Base-by-base conservation (phyloP, 2,888 invertebrate species). In the Drosophila neotestacea region DNA sequence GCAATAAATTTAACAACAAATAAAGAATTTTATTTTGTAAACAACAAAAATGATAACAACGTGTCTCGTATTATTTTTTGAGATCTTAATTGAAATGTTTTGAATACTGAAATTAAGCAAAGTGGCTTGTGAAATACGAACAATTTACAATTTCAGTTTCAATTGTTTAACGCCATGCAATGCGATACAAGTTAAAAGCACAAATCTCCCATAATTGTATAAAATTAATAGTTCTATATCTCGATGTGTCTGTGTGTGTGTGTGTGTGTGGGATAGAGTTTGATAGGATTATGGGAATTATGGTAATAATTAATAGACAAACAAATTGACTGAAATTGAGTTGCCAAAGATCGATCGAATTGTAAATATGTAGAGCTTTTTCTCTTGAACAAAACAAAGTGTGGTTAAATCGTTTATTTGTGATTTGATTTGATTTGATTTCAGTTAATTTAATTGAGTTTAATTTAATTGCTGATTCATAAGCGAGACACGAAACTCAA, bases 171-270 rank as follows among this genome's bases (percentile, higher is more conserved):
- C 13, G 44, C 13, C 27, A 34, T 9, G 13, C 44, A 4, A 44
- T 27, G 42, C 16, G 27, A 27, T 27, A 44, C 36, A 4, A 10
- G 10, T 27, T 27, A 7, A 27, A 70, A 59, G 55, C 42, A 75
- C 73, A 54, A 70, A 59, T 55, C 42, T 73, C 73, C 60, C 73
- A 73, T 70, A 48, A 73, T 75, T 73, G 60, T 75, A 7, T 38
- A 32, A 30, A 16, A 46, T 50, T 44, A 30, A 55, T 46, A 59
- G 54, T 70, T 71, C 30, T 36, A 42, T 41, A 30, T 4, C n/a
- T 10, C 6, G n/a, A 44, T 7, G 3, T 11, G 16, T 22, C 1
- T 22, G 22, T 22, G 22, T 3, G 22, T 22, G 22, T 22, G 22
- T 22, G 22, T 22, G 22, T 22, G 22, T 22, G 22, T 34, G 50